Conservation (phyloP, 2,797 vertebrate genomes). For the Coluber constrictor region DNA sequence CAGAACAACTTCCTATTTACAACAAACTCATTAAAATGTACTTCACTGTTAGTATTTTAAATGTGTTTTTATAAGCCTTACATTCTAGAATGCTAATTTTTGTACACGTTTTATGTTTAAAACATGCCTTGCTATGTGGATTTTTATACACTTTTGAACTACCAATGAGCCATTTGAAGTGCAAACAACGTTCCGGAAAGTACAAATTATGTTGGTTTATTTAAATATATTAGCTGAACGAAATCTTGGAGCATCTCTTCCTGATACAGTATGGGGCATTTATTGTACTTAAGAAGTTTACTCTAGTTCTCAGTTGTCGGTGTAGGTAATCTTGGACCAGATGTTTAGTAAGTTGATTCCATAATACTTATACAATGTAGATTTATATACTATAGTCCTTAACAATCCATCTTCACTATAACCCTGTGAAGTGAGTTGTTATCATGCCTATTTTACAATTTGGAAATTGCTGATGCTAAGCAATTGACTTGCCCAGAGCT, state of each 20-base stretch:
- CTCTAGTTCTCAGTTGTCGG: background rate
- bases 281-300: background rate
- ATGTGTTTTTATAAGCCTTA: background rate
- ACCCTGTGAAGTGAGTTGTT: conserved; percentile 1
- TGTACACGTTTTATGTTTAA: background rate
- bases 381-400: background rate
- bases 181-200: background rate
- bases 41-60: background rate
- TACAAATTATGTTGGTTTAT: background rate
- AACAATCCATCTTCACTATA: background rate
- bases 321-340: background rate
- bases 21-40: background rate
- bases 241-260: background rate
- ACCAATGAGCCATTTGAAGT: background rate
- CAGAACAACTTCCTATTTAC: background rate
- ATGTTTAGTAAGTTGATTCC: background rate
- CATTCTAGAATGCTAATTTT: background rate
- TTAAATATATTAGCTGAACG: background rate
- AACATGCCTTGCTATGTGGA: background rate
- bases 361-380: background rate
- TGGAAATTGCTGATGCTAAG: conserved; percentile 16
- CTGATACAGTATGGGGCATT: background rate
- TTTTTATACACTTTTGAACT: background rate
- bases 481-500: conserved; percentile 20
- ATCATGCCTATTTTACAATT: conserved; percentile 3